A percentile compares a stretch with the other conserved stretches of the same genome.
phyloP scores from a whole-genome alignment of 92 coral and sea anemone genomes.

The Porites lobata region DNA sequence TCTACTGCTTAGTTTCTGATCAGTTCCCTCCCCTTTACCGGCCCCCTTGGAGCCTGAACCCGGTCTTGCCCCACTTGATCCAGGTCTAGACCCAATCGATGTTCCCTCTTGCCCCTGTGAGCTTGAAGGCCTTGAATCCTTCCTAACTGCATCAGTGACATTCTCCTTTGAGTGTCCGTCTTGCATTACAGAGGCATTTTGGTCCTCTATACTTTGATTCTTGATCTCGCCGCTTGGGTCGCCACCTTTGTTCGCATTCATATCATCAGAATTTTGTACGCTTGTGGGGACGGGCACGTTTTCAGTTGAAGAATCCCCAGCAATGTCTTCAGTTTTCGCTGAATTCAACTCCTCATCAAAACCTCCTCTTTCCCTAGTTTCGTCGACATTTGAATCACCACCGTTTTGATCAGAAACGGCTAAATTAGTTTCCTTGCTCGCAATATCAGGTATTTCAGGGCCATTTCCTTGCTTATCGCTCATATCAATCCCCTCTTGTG shows the following conservation, averaged over 20 bases:
- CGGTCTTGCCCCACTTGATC: constrained; percentile 46
- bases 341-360: neutral
- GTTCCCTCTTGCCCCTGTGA: neutral
- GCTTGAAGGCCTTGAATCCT: constrained; percentile 19
- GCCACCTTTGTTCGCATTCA: constrained; percentile 9
- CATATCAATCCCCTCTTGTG: constrained; percentile 13
- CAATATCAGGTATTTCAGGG: constrained; percentile 37
- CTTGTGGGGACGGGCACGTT: neutral
- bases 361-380: constrained; percentile 21
- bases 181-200: neutral
- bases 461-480: neutral
- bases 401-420: neutral
- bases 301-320: constrained; percentile 11
- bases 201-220: constrained; percentile 24
- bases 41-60: constrained; percentile 35
- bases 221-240: neutral
- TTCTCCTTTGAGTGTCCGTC: constrained; percentile 4
- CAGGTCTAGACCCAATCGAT: constrained; percentile 17
- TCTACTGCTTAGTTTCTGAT: constrained; percentile 35
- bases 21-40: constrained; percentile 11
- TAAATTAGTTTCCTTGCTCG: constrained; percentile 15
- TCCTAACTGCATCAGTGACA: neutral
- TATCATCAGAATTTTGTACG: constrained; percentile 20
- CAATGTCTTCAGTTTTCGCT: constrained; percentile 24
- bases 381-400: neutral